phyloP scores from a whole-genome alignment of 2,113 vertebrate genomes.

The Panthera leo region DNA sequence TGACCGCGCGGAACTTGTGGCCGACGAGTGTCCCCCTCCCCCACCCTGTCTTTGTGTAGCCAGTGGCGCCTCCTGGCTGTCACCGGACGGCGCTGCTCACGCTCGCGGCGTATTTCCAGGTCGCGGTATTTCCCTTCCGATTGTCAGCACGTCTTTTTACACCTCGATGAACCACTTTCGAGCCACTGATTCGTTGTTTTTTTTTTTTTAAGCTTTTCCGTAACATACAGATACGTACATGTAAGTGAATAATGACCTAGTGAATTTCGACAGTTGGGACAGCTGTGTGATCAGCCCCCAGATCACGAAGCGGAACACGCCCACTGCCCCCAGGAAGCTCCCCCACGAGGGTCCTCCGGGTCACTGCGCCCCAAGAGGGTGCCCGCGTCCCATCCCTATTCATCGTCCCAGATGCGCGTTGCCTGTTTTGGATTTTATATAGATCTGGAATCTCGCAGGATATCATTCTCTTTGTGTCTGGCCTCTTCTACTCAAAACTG shows the following conservation, averaged over 20 bases:
- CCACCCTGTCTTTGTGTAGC: fast-evolving
- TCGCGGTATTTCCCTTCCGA: neutral
- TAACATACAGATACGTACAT: neutral
- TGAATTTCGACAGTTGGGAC: neutral
- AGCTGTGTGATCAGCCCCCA: neutral
- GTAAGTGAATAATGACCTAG: too few species aligned
- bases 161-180: neutral
- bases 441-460: neutral
- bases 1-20: too few species aligned
- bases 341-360: neutral
- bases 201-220: neutral
- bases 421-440: neutral
- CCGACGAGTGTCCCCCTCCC: too few species aligned
- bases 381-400: neutral
- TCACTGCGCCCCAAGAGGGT: neutral
- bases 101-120: neutral
- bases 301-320: neutral
- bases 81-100: neutral
- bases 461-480: neutral
- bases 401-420: neutral
- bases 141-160: neutral
- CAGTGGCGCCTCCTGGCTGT: neutral
- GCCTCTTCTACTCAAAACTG: neutral
- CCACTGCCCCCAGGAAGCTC: neutral
- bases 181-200: neutral